These are phyloP conservation scores for Lepus timidus DNA, from an alignment of 2,113 vertebrate genomes.

Conservation along the genomic window DNA sequence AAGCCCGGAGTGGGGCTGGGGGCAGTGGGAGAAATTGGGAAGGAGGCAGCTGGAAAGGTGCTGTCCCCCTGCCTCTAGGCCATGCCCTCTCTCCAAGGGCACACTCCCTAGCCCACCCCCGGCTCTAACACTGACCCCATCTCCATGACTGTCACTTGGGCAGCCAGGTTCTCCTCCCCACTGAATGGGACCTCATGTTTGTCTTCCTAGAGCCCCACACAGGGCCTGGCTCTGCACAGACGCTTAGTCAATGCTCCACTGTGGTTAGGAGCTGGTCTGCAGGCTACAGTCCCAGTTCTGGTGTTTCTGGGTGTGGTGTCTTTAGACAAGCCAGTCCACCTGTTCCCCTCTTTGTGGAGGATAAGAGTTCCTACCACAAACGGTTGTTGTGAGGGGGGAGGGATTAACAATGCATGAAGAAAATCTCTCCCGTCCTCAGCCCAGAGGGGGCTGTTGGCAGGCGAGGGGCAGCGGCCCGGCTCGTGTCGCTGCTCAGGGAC, in stretches of 20 bases:
- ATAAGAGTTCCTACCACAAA: rapidly evolving
- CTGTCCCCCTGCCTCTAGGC: too few relatives aligned
- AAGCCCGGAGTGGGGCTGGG: neutral
- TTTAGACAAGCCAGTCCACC: rapidly evolving
- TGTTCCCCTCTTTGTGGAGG: rapidly evolving
- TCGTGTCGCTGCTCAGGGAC: neutral
- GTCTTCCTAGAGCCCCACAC: neutral
- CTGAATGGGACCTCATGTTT: neutral
- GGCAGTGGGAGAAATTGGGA: too few relatives aligned
- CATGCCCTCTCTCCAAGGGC: too few relatives aligned
- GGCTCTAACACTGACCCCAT: rapidly evolving
- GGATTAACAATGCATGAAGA: neutral
- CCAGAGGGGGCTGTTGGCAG: too few relatives aligned
- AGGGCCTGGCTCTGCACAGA: rapidly evolving
- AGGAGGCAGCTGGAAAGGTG: too few relatives aligned
- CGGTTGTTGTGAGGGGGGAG: rapidly evolving
- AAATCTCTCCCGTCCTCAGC: too few relatives aligned
- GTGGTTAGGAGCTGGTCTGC: neutral
- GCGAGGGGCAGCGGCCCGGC: neutral
- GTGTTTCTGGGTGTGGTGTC: neutral
- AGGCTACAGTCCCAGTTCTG: neutral
- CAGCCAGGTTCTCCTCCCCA: neutral
- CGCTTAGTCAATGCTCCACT: neutral
- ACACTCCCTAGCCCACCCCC: rapidly evolving
- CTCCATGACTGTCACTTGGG: neutral